Base-by-base conservation (phyloP, 1,140 invertebrate genomes). In the Scaptomyza montana region DNA sequence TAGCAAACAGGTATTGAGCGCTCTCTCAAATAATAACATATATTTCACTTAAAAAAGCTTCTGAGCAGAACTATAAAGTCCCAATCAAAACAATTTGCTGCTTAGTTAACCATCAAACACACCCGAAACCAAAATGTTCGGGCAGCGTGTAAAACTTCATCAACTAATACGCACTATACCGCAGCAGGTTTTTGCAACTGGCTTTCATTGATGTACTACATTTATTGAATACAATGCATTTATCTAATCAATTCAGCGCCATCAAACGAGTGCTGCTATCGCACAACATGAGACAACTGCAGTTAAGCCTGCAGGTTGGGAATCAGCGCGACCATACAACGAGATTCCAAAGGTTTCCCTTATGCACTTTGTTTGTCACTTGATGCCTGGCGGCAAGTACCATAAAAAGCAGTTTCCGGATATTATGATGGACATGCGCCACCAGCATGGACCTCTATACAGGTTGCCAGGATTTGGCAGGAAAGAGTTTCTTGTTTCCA, bases 311-410 rank as follows among this genome's bases (percentile, higher is more conserved):
- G n/a, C 64, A 5, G 73, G 80, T 30, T 89, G 85, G 84, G 60
- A 74, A 2, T 46, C 68, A n/a, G 77, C 85, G 3, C 64, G 65
- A 0, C 76, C 84, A 0, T 90, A 60, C 25, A 25, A 71, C 16
- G n/a, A 80, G 3, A 81, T 90, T 12, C 87, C 89, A 0, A 74
- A 67, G 39, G 55, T 73, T 4, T 49, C 41, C 5, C 1, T 49
- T 19, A 1, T 80, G 0, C n/a, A 53, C 1, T 33, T 81, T 5
- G 13, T 90, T 0, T 6, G 12, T 0, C 45, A 67, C 5, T 55
- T 64, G 9, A 12, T 81, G 28, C 89, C 89, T 0, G 80, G 80
- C 6, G 82, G 87, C 0, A 87, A 59, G 33, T 89, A 86, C 16
- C 30, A 57, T n/a, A 62, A 79, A 0, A 54, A 56, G 41, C 39